Percentiles rank a stretch among this genome's conserved stretches.
Conservation (phyloP, 1,140 invertebrate species). For the Drosophila burlai region DNA sequence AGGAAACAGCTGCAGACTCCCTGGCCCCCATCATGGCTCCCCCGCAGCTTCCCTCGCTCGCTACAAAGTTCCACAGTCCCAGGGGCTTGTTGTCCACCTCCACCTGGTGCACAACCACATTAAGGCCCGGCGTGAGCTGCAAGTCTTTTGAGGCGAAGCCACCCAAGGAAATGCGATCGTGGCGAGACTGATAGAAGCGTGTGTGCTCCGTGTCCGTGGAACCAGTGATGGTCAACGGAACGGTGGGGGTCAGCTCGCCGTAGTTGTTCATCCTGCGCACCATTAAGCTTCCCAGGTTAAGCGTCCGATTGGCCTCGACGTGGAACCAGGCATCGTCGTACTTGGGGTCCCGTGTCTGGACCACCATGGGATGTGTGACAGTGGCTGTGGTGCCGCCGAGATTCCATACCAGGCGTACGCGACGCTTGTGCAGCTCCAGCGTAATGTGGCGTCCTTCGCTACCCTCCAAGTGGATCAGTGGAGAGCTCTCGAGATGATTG, state of each 20-base stretch:
- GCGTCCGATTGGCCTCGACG: constrained; percentile 89
- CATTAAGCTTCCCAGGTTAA: constrained; percentile 74
- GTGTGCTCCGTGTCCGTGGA: constrained; percentile 75
- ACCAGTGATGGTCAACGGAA: constrained; percentile 56
- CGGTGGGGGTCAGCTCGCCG: constrained; percentile 55
- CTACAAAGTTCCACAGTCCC: constrained; percentile 95
- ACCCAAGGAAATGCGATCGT: constrained; percentile 87
- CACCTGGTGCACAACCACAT: constrained; percentile 92
- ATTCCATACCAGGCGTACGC: constrained; percentile 92
- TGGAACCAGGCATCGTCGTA: constrained; percentile 91
- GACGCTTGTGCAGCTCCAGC: constrained; percentile 91
- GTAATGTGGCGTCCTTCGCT: constrained; percentile 90
- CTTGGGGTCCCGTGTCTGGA: constrained; percentile 86
- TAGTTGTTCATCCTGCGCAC: constrained; percentile 82
- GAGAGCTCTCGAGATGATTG: constrained; percentile 84
- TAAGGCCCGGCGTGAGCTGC: constrained; percentile 86
- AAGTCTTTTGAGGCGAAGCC: constrained; percentile 85
- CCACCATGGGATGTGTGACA: constrained; percentile 88
- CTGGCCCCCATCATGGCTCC: constrained; percentile 79
- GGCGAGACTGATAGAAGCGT: constrained; percentile 75
- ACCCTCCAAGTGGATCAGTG: constrained; percentile 85
- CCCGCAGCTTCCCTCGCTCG: constrained; percentile 88
- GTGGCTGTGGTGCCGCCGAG: constrained; percentile 89
- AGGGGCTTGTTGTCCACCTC: constrained; percentile 91
- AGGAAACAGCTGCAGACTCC: constrained; percentile 70